Evolutionary conservation across 2,888 invertebrate genomes (phyloP).

Genomic region (Tipula vernalis): DNA sequence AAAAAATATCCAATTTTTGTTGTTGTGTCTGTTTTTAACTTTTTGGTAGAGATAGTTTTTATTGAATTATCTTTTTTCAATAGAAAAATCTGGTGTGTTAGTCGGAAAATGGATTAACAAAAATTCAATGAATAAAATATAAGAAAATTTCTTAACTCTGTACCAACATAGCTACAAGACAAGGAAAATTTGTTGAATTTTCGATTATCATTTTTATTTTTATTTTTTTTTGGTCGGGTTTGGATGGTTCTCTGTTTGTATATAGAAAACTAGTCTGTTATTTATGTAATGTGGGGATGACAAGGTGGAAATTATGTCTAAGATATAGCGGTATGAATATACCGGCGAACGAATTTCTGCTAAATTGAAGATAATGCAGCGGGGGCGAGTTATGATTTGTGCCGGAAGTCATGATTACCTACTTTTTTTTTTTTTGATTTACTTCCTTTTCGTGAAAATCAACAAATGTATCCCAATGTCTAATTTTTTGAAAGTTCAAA

Average conservation of each 20-base stretch:
- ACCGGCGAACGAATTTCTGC: not conserved
- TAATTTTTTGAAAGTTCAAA: not conserved
- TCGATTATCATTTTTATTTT: not conserved
- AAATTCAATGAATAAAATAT: not conserved
- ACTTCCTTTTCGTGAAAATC: not conserved
- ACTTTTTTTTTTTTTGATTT: not conserved
- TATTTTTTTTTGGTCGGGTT: not conserved
- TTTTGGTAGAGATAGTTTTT: not conserved
- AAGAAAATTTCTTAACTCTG: not conserved
- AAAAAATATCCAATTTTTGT: not conserved
- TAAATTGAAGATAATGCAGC: not conserved
- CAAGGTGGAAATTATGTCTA: not conserved
- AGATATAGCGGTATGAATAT: not conserved
- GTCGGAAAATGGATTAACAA: not conserved
- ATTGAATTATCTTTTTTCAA: not conserved
- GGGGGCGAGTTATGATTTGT: not conserved
- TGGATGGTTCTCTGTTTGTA: not conserved
- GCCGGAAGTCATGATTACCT: not conserved
- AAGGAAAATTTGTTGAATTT: not conserved
- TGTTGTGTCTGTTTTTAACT: not conserved
- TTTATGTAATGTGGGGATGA: not conserved
- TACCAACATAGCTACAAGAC: not conserved
- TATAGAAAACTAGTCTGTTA: not conserved
- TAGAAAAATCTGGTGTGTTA: not conserved
- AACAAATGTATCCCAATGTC: not conserved